Evolutionary conservation across 2,797 vertebrate species (phyloP).

Genomic region (Tragelaphus oryx): DNA sequence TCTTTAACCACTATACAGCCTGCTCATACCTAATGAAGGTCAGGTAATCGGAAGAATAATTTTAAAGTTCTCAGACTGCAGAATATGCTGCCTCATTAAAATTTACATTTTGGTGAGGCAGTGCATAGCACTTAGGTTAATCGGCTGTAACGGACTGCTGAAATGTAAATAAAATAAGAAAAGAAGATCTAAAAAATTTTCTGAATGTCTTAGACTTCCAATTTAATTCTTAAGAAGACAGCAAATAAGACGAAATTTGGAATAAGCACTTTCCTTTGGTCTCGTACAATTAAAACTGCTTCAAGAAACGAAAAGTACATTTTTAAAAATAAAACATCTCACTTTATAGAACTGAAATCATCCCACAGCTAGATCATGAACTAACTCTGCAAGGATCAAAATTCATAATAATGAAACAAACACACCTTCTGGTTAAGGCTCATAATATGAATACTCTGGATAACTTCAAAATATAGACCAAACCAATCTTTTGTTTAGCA

Average conservation of each 20-base stretch:
- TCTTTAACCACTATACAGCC: background rate
- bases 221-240: conserved; percentile 40
- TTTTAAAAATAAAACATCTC: background rate
- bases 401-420: conserved; percentile 45
- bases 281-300: conserved; percentile 2
- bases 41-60: conserved; percentile 39
- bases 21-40: background rate
- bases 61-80: conserved; percentile 45
- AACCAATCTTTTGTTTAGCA: conserved; percentile 30
- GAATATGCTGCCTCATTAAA: conserved; percentile 44
- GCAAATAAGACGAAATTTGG: background rate
- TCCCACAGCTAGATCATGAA: conserved; percentile 27
- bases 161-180: conserved; percentile 54
- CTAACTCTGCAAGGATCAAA: conserved; percentile 37
- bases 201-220: conserved; percentile 33
- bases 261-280: background rate
- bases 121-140: conserved; percentile 59
- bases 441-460: background rate
- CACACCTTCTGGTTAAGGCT: conserved; percentile 6
- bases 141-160: conserved; percentile 49
- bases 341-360: background rate
- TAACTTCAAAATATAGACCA: conserved; percentile 1
- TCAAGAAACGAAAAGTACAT: conserved; percentile 19
- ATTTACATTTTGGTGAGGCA: conserved; percentile 45
- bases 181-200: conserved; percentile 36